A percentile compares a stretch with the other conserved stretches of the same genome.
Conservation (phyloP, 2,113 vertebrate species). For the Mormyrus iriodes region DNA sequence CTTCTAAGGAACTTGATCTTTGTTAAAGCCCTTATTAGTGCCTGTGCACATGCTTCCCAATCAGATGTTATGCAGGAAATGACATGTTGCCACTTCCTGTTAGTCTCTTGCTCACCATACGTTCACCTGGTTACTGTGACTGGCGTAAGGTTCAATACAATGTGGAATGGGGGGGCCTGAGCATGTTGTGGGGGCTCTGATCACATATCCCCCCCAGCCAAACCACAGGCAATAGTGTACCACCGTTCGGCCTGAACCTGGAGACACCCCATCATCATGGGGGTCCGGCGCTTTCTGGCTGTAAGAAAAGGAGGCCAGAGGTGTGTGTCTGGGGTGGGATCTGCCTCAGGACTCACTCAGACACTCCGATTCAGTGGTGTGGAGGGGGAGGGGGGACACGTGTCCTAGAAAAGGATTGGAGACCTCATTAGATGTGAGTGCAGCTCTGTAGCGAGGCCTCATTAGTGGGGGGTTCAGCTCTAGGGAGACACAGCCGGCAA, state of each 20-base stretch:
- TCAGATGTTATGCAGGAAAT: not conserved
- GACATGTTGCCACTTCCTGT: not conserved
- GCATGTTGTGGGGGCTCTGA: not conserved
- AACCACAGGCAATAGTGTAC: not conserved
- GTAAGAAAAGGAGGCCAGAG: not conserved
- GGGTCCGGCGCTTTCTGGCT: not conserved
- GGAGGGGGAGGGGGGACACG: not conserved
- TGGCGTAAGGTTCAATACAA: not conserved
- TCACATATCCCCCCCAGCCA: not conserved
- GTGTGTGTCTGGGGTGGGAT: not conserved
- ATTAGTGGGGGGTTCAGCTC: not conserved
- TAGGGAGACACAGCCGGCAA: not conserved
- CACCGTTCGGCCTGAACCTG: not conserved
- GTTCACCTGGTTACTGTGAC: not conserved
- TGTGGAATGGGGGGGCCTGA: not conserved
- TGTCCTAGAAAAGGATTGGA: not conserved
- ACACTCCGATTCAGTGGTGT: not conserved
- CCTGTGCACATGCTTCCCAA: not conserved
- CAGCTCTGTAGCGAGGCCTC: not conserved
- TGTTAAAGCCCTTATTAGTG: not conserved
- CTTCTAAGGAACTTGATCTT: not conserved
- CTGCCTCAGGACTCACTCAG: not conserved
- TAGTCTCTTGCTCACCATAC: not conserved
- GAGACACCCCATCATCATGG: not conserved
- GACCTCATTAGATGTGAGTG: not conserved